Evolutionary conservation across 2,797 vertebrate species (phyloP), one percentile per base, ranked within the genome.

Genomic region (Phalloptychus januarius): DNA sequence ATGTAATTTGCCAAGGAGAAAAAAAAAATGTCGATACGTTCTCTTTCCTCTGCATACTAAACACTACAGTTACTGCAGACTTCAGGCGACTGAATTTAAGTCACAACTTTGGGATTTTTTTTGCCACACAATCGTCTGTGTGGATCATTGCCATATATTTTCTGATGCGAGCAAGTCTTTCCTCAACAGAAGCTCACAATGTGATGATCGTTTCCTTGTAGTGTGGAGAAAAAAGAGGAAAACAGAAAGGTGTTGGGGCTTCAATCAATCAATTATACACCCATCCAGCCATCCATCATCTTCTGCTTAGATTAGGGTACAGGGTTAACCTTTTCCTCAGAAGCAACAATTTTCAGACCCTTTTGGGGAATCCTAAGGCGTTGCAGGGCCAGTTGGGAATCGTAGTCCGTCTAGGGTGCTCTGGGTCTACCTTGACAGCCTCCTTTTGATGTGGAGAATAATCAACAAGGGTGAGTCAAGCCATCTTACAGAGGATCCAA

Each of bases 21-120:
- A 82, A 44, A 82, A 44, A 82, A 80, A 78, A 73, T 87, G 93
- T 94, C 96, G 87, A 96, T 95, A 94, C 58, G 67, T 85, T 85
- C 78, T 76, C 88, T 89, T 89, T 85, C 87, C 85, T 90, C 82
- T 92, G 95, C 92, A 96, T 96, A 94, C 90, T 93, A 92, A 96
- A 94, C 83, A 77, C 54, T 65, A 20, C 71, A 77, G n/a, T 48
- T 56, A 56, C n/a, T 33, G 44, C 15, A 72, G 77, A 83, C 76
- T 70, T 58, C 16, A 42, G 33, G 67, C 13, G 42, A 38, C 28
- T 50, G 45, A 78, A 76, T 63, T 50, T 10, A 67, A 74, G 52
- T 74, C 36, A 61, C n/a, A 76, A 54, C 67, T 28, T 42, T 42
- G 2, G 5, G 42, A 25, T 1, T 69, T 69, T 40, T 45, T 44